A percentile compares a stretch with the other conserved stretches of the same genome.
phyloP scores from a whole-genome alignment of 2,888 invertebrate species.

The Orthosia cruda region DNA sequence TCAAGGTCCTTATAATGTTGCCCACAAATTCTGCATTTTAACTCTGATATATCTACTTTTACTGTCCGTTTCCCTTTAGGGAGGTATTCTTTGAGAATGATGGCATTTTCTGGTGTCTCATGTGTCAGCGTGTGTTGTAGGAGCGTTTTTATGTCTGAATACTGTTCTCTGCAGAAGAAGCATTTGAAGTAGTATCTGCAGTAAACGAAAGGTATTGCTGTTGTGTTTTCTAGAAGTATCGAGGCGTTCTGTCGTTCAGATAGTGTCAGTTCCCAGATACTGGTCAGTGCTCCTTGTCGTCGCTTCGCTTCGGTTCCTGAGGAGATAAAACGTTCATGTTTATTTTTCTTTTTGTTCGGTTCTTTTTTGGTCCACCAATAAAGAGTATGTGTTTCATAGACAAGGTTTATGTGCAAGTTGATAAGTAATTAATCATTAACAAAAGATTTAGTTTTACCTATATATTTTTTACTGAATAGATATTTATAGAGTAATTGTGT shows the following conservation, averaged over 20 bases:
- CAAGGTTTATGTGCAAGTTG: not conserved
- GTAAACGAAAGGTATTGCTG: constrained; percentile 82
- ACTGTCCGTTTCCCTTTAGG: constrained; percentile 83
- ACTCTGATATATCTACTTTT: constrained; percentile 83
- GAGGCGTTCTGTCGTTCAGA: constrained; percentile 85
- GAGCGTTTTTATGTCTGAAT: constrained; percentile 77
- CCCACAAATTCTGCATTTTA: constrained; percentile 82
- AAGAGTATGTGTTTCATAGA: too few relatives aligned
- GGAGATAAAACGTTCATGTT: constrained; percentile 73
- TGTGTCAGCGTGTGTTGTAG: constrained; percentile 78
- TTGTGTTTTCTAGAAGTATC: constrained; percentile 78
- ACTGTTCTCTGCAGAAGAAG: constrained; percentile 82
- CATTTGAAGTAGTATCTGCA: constrained; percentile 85
- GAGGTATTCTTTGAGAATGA: constrained; percentile 78
- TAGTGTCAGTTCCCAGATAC: constrained; percentile 85
- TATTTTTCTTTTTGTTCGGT: constrained; percentile 40
- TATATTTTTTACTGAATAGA: not conserved
- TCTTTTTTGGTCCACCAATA: not conserved
- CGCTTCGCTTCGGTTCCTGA: constrained; percentile 73
- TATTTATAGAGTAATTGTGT: too few relatives aligned
- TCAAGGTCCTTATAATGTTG: constrained; percentile 73
- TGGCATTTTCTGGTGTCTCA: constrained; percentile 73
- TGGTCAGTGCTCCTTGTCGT: constrained; percentile 78
- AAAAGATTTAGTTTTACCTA: not conserved
- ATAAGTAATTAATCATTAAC: not conserved